Evolutionary conservation across 2,113 vertebrate genomes (phyloP), one percentile per base, ranked within the genome.

Genomic region (Cromileptes altivelis): DNA sequence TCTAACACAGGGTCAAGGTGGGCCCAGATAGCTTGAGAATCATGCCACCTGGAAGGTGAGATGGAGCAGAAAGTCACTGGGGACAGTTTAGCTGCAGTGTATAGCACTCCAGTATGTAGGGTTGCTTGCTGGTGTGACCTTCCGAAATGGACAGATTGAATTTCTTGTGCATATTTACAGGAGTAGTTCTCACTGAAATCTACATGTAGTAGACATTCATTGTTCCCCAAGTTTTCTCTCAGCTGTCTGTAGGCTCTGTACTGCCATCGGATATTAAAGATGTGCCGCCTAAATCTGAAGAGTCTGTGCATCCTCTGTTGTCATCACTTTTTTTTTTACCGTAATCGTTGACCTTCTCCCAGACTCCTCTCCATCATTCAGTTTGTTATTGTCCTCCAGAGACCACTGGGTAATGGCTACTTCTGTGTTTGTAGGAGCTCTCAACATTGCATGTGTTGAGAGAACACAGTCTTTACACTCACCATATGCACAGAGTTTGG

Each of bases 361-460:
- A 23, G 53, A 12, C 17, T 18, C n/a, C 4, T 23, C 53, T 23
- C n/a, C 53, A 56, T 56, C n/a, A 13, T 3, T 63, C 7, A 11
- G 7, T 9, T 69, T 52, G 62, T 27, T n/a, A 64, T 71, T 81
- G 15, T 75, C 72, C 47, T 71, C 72, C 65, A 65, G 17, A 63
- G 78, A 71, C 72, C 72, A 70, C 30, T 76, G 57, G 27, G 42
- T 81, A 42, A 76, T 52, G 50, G 57, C n/a, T 70, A 63, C 25
- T 14, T 80, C 63, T 75, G 40, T 79, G 30, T 84, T 75, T 62
- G 21, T 21, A 55, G 11, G 50, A 73, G n/a, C 1, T 78, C 27
- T 81, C n/a, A 81, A 27, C 61, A 82, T 73, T 65, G 67, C 23
- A 3, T 77, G 58, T 37, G 40, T 70, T 52, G 78, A 56, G 50